Conservation (phyloP, 2,113 vertebrate genomes). For the Ifrita kowaldi region DNA sequence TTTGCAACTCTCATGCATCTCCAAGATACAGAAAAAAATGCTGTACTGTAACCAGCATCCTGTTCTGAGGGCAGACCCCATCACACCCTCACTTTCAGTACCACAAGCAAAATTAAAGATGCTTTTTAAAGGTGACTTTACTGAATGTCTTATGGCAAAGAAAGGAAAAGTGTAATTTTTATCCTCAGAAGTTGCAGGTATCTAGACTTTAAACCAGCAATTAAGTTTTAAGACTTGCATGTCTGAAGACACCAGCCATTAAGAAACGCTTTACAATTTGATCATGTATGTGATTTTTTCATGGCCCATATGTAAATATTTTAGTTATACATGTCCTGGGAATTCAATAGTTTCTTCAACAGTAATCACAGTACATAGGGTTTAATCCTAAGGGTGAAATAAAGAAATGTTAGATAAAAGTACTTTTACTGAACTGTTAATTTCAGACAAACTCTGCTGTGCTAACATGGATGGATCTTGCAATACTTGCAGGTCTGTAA, state of each 20-base stretch:
- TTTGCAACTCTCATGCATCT: background rate
- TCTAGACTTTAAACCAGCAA: background rate
- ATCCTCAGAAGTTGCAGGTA: background rate
- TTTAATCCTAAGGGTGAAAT: background rate
- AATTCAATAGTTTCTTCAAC: background rate
- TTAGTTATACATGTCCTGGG: background rate
- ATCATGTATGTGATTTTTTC: background rate
- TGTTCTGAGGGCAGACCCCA: background rate
- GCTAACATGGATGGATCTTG: background rate
- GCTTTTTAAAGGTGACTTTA: background rate
- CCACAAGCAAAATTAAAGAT: background rate
- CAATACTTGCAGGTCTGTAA: background rate
- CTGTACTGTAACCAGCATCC: fast-evolving
- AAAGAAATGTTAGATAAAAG: background rate
- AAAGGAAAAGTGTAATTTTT: background rate
- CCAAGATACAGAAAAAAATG: background rate
- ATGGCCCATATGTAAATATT: background rate
- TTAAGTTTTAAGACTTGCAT: background rate
- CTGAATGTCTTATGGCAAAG: background rate
- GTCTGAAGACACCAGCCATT: background rate
- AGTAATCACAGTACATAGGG: background rate
- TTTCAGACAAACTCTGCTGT: background rate
- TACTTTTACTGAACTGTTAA: background rate
- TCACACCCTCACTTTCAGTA: background rate
- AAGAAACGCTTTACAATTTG: background rate